A percentile compares a stretch with the other conserved stretches of the same genome.
These are phyloP conservation scores for Microtus montanus DNA, from an alignment of 2,113 vertebrate species.

Conservation along the genomic window DNA sequence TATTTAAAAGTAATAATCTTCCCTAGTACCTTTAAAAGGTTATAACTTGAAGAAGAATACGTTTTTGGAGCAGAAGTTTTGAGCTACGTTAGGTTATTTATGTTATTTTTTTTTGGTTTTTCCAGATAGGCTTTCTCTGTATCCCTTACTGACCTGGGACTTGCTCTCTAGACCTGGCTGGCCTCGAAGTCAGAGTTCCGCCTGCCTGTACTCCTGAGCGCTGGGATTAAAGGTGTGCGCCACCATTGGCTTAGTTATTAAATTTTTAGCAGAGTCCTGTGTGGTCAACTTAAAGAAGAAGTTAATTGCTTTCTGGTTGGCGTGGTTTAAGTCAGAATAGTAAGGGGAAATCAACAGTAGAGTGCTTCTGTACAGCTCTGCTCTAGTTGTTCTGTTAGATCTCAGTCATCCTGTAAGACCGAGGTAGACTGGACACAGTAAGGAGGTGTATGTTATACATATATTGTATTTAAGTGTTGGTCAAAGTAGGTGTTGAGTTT, in stretches of 20 bases:
- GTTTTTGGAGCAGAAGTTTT: slow-evolving; percentile 43
- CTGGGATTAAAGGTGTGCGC: neutral
- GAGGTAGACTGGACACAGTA: neutral
- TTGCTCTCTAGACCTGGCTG: neutral
- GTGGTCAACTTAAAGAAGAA: neutral
- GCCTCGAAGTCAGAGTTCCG: neutral
- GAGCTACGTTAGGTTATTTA: neutral
- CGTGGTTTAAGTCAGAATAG: slow-evolving; percentile 30
- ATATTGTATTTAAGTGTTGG: slow-evolving; percentile 38
- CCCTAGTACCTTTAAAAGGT: neutral
- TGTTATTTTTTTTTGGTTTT: neutral
- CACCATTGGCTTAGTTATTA: neutral
- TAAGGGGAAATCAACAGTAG: neutral
- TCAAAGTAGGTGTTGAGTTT: slow-evolving; percentile 37
- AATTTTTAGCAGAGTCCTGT: neutral
- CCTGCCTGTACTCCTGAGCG: neutral
- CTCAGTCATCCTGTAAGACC: neutral
- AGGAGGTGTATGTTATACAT: neutral
- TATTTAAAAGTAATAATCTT: slow-evolving; percentile 30
- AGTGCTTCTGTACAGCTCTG: slow-evolving; percentile 4
- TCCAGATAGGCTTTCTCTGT: neutral
- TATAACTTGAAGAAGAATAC: slow-evolving; percentile 28
- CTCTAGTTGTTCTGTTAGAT: slow-evolving; percentile 6
- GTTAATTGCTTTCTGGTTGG: slow-evolving; percentile 36
- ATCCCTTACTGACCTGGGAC: neutral